Conservation (phyloP, 2,113 vertebrate species). For the Sminthopsis crassicaudata region DNA sequence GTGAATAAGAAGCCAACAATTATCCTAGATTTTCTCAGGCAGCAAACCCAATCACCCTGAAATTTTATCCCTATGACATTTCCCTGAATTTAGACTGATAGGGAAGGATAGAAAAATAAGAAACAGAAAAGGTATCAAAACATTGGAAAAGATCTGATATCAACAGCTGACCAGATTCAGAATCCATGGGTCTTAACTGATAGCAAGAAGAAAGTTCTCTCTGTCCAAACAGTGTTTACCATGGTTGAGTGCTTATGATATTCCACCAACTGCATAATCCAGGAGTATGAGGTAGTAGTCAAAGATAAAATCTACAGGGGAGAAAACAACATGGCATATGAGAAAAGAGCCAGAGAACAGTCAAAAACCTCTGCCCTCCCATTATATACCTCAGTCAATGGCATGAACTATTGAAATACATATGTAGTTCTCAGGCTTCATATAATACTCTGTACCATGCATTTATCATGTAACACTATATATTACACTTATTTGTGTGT, state of each 20-base stretch:
- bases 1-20: not conserved
- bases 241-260: conserved; percentile 88
- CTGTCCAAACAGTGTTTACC: conserved; percentile 79
- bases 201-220: not conserved
- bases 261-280: conserved; percentile 86
- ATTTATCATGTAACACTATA: not conserved
- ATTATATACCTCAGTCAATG: not conserved
- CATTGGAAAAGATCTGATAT: not conserved
- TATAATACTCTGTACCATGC: not conserved
- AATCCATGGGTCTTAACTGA: not conserved
- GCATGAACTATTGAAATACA: not conserved
- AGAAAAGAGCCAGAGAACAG: not conserved
- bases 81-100: not conserved
- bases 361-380: not conserved
- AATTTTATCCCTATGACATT: not conserved
- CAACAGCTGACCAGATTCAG: not conserved
- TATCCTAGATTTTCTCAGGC: not conserved
- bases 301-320: conserved; percentile 74
- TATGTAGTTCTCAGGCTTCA: not conserved
- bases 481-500: not conserved
- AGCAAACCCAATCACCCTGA: not conserved
- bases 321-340: not conserved
- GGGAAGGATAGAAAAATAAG: not conserved
- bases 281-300: conserved; percentile 77
- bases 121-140: not conserved